Evolutionary conservation across 2,888 invertebrate species (phyloP), one percentile per base, ranked within the genome.

Genomic region (Acanthoscelides obtectus): DNA sequence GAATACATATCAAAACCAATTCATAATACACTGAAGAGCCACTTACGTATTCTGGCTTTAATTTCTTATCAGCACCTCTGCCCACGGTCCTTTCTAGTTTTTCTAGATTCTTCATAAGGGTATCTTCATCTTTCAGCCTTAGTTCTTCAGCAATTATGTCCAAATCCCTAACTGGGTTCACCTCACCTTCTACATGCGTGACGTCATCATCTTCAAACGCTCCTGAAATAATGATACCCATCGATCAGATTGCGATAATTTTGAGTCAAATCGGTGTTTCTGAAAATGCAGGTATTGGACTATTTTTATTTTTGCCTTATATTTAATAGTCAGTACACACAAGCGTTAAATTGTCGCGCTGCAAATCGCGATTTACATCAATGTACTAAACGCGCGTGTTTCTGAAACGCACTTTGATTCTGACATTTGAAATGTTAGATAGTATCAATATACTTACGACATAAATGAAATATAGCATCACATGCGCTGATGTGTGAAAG

Each of bases 181-280:
- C 98, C 75, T 99, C 99, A 0, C 99, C 99, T 85, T 99, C 99
- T 0, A 99, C 93, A 84, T 99, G 99, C 69, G 96, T 97, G 0
- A 99, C 98, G 81, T 98, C 98, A 71, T 97, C 96, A 82, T 98
- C 98, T 76, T 98, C 98, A 84, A 99, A 99, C 8, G 96, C 97
- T 82, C 97, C 97, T 97, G 72, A 67, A 70, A 69, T 69, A 64
- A 69, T 72, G 66, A 63, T 63, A 63, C 63, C 19, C 63, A 19
- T n/a, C n/a, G n/a, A n/a, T n/a, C n/a, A n/a, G n/a, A n/a, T n/a
- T n/a, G n/a, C n/a, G n/a, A n/a, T n/a, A n/a, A n/a, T n/a, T n/a
- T n/a, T n/a, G n/a, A n/a, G n/a, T n/a, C n/a, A n/a, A n/a, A n/a
- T n/a, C n/a, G n/a, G n/a, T n/a, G n/a, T n/a, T n/a, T n/a, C n/a